Evolutionary conservation across 2,113 vertebrate genomes (phyloP).

Genomic region (Cololabis saira): DNA sequence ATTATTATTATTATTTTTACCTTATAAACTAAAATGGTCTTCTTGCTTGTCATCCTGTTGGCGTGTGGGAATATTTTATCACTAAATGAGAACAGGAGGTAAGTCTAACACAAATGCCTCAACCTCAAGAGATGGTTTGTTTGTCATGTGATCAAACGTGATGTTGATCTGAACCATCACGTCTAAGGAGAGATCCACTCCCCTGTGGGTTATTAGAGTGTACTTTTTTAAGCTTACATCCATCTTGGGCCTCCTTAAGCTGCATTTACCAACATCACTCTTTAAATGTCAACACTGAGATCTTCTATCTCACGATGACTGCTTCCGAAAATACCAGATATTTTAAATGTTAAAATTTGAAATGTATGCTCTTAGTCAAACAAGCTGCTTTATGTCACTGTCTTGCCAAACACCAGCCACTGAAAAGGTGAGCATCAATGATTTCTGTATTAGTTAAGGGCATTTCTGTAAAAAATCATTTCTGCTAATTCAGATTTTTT

Average conservation of each 20-base stretch:
- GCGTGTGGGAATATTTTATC: conserved; percentile 73
- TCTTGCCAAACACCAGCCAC: conserved; percentile 58
- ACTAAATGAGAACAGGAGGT: conserved; percentile 35
- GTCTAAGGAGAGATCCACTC: background rate
- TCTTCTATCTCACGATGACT: background rate
- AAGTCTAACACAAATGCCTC: conserved; percentile 50
- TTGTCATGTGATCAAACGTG: conserved; percentile 12
- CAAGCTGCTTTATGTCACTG: conserved; percentile 14
- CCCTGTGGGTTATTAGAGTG: conserved; percentile 6
- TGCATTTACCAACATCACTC: background rate
- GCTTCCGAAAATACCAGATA: background rate
- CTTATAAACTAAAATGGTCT: conserved; percentile 41
- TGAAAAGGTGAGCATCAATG: conserved; percentile 24
- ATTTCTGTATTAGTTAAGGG: conserved; percentile 47
- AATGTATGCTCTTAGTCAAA: conserved; percentile 1
- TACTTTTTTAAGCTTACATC: background rate
- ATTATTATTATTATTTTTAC: conserved; percentile 37
- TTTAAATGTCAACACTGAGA: conserved; percentile 4
- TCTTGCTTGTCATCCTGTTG: conserved; percentile 60
- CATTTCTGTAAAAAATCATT: conserved; percentile 58
- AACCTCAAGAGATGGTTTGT: conserved; percentile 22
- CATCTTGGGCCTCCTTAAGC: background rate
- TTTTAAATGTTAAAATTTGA: background rate
- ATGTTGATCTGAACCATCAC: conserved; percentile 5
- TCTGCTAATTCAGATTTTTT: conserved; percentile 44